These are phyloP conservation scores for Heterotis niloticus DNA, from an alignment of 2,113 vertebrate genomes.

Conservation along the genomic window DNA sequence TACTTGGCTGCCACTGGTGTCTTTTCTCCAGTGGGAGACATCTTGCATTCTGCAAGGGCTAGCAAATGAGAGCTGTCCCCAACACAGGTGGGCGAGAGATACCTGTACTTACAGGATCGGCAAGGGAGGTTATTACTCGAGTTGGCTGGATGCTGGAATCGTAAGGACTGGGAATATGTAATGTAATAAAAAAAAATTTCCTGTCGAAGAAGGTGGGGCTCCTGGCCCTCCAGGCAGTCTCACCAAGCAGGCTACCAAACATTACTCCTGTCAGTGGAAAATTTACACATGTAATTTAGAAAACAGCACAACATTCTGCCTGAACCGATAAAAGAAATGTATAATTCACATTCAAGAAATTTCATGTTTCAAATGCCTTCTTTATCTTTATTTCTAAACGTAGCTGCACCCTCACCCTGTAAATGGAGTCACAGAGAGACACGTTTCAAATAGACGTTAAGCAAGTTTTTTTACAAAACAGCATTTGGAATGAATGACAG, in stretches of 20 bases:
- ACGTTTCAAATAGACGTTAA: background rate
- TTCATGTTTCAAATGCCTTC: too few species aligned
- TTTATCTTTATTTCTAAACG: too few species aligned
- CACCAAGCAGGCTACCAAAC: background rate
- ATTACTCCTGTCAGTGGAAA: background rate
- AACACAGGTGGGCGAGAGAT: background rate
- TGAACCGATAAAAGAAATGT: background rate
- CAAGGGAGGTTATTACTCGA: conserved; percentile 2
- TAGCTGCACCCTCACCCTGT: background rate
- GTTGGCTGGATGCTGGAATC: background rate
- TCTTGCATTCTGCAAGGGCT: background rate
- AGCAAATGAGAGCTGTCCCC: background rate
- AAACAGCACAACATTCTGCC: background rate
- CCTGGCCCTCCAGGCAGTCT: background rate
- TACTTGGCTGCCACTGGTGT: background rate
- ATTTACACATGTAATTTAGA: background rate
- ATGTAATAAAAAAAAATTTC: background rate
- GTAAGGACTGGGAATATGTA: background rate
- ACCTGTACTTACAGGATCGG: background rate
- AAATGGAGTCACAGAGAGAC: background rate
- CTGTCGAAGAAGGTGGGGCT: background rate
- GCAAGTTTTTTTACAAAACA: background rate
- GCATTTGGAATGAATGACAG: too few species aligned
- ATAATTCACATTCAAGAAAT: background rate
- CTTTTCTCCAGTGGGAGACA: background rate